These are phyloP conservation scores for Microcebus lehilahytsara DNA, from an alignment of 2,113 vertebrate species.

Conservation along the genomic window DNA sequence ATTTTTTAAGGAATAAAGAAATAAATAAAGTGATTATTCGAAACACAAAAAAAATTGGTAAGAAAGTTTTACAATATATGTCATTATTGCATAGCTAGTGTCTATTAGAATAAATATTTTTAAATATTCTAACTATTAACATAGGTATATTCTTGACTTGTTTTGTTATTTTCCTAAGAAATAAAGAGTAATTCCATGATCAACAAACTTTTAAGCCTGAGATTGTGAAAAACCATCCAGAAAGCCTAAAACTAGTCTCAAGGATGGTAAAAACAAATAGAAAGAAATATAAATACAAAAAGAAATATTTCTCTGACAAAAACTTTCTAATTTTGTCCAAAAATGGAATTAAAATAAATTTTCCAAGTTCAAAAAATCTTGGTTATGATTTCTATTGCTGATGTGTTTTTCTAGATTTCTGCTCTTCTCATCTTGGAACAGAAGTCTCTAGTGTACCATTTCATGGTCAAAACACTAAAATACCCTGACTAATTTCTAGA, in stretches of 20 bases:
- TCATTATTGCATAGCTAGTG: not conserved
- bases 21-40: not conserved
- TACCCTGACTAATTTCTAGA: not conserved
- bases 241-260: constrained; percentile 9
- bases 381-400: not conserved
- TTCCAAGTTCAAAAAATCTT: constrained; percentile 9
- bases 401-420: not conserved
- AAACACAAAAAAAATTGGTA: not conserved
- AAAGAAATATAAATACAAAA: constrained; percentile 23
- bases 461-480: not conserved
- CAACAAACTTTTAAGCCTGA: not conserved
- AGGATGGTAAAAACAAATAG: not conserved
- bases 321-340: not conserved
- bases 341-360: not conserved
- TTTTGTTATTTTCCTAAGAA: not conserved
- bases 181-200: not conserved
- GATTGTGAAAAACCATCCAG: not conserved
- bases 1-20: not conserved
- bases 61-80: not conserved
- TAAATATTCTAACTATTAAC: not conserved
- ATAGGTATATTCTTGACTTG: not conserved
- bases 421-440: not conserved
- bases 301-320: not conserved
- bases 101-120: not conserved
- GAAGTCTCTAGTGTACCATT: not conserved